Evolutionary conservation across 2,888 invertebrate species (phyloP), one percentile per base, ranked within the genome.

Genomic region (Dione juno): DNA sequence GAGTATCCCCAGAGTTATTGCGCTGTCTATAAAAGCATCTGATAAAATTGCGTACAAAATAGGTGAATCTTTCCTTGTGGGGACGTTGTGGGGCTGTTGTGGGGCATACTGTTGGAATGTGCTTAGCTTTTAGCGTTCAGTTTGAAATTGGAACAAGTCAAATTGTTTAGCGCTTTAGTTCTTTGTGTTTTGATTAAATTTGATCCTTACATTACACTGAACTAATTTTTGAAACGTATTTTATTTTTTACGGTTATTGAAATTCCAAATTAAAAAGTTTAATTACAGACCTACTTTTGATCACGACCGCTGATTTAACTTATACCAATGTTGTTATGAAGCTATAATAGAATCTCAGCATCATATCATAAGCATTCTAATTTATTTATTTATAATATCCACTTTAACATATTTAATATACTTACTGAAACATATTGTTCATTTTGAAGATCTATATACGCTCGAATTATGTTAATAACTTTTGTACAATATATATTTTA

Each of bases 1-100:
- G 89, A 96, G 96, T 79, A 73, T 74, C 72, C 69, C 73, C 48
- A 57, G 70, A 74, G 69, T 72, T 74, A 72, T 72, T 71, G 72
- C 71, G 71, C 57, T 69, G 69, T 69, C 66, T 72, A 67, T 74
- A 72, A 72, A 71, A 67, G 67, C 65, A 74, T 74, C 67, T 70
- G 74, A 73, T 72, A 71, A 71, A 74, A 72, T 72, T 71, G 71
- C 63, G 67, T 71, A 53, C 59, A 45, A 69, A 70, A 72, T 74
- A 66, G 67, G 50, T 10, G 67, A 61, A 70, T 66, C 71, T 74
- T 71, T 70, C 64, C 53, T 59, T 72, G 67, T 57, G 67, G 67
- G 50, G 41, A 59, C 65, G 53, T 64, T 37, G 37, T 53, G 67
- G 67, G 50, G 41, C 64, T 59, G 53, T 64, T 37, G 37, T 53